Base-by-base conservation (phyloP, 1,140 invertebrate species). In the Caenorhabditis brenneri region DNA sequence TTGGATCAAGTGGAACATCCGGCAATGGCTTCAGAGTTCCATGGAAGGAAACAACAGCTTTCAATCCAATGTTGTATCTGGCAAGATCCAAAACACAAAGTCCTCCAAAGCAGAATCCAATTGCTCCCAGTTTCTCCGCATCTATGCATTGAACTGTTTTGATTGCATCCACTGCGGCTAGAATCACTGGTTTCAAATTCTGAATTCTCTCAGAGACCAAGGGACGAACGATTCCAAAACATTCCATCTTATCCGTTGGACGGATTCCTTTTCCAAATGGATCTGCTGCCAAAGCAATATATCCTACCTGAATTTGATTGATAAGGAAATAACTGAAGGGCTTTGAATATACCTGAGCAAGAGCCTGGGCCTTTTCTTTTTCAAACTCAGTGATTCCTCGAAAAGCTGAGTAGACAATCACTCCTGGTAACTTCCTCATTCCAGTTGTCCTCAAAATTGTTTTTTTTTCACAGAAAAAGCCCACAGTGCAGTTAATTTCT, bases 41-140 rank as follows among this genome's bases (percentile, higher is more conserved):
- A 79, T 89, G 88, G 46, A 90, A 89, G 33, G 89, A 90, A 4
- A 89, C 88, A 74, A 84, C 88, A 10, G 84, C 87, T 29, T 60
- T 58, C 19, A 89, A 42, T 10, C 74, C 87, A 49, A 88, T n/a
- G 33, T 88, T 87, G 49, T 86, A 81, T 36, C 88, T 53, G 27
- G 87, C 87, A 27, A 89, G 51, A 79, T 89, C 88, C 39, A 89
- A 51, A 7, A 86, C 88, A 79, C 88, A 89, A 5, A 87, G 53
- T 4, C 88, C 88, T n/a, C 88, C 88, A 79, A 89, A 90, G 79
- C 88, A 89, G 53, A 81, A 89, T 1, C 88, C 88, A 58, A 90
- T 89, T 22, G 85, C 81, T 15, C 82, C 88, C 53, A 89, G 87
- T 83, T 88, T 51, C 29, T 65, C 10, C 33, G 19, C 31, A 65